These are phyloP conservation scores for Calliphora vomitoria DNA, from an alignment of 2,888 invertebrate genomes.

Conservation along the genomic window DNA sequence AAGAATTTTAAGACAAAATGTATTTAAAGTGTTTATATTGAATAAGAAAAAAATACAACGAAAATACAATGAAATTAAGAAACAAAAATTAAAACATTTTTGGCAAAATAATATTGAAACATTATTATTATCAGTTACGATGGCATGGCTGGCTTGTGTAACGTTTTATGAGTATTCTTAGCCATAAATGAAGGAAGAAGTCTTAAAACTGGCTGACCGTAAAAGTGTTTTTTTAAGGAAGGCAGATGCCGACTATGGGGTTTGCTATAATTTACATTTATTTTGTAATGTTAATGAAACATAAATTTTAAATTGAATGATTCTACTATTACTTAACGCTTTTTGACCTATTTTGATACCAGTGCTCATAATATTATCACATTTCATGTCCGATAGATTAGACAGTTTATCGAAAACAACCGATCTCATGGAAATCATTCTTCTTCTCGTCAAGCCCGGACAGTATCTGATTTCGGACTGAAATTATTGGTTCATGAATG, in stretches of 20 bases:
- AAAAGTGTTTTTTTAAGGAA: not conserved
- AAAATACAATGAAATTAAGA: not conserved
- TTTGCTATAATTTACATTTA: not conserved
- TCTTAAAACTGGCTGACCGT: not conserved
- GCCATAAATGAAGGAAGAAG: conserved; percentile 39
- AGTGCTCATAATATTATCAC: too few species aligned
- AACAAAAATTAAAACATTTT: conserved; percentile 33
- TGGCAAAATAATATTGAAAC: conserved; percentile 37
- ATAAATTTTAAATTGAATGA: too few species aligned
- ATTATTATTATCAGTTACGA: conserved; percentile 30
- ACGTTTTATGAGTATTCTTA: conserved; percentile 37
- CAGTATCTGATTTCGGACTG: too few species aligned
- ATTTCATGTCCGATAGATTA: too few species aligned
- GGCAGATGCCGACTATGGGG: not conserved
- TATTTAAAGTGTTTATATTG: not conserved
- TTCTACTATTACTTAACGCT: too few species aligned
- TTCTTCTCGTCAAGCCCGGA: too few species aligned
- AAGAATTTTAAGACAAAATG: conserved; percentile 21
- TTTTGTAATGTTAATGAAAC: too few species aligned
- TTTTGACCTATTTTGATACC: too few species aligned
- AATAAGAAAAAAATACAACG: too few species aligned
- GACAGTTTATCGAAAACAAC: too few species aligned
- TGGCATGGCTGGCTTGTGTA: conserved; percentile 6
- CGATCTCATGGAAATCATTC: too few species aligned
- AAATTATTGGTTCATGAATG: too few species aligned